Base-by-base conservation (phyloP, 2,888 invertebrate species). In the Dryobota labecula region DNA sequence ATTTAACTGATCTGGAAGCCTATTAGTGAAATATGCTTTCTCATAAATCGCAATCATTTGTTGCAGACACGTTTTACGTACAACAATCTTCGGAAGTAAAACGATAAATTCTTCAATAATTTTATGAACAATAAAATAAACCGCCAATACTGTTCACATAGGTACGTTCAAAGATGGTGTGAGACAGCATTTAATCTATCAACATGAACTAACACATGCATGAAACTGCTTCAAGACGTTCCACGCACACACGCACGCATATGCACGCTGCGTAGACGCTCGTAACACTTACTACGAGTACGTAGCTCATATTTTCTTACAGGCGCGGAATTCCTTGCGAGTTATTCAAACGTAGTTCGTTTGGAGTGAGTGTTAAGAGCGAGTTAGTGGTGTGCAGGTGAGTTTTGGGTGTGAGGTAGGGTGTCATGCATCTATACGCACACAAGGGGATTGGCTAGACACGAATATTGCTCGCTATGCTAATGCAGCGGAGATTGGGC, bases 401-500 rank as follows among this genome's bases (percentile, higher is more conserved):
- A 61, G 69, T 72, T 70, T 51, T 18, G 30, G 9, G 33, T 18
- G 51, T 30, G 41, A 85, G 54, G 86, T 90, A 86, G 41, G 66
- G 70, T 70, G 66, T 45, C 75, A 45, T 80, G 83, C 75, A 82
- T 86, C 79, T 87, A 84, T 87, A 90, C 89, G 84, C 94, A 90
- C 88, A 89, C 90, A 84, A 84, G 87, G 79, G 89, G 89, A 89
- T 90, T 90, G 87, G 89, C 90, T 92, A 94, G 92, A 93, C 92
- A 93, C 91, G 92, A 94, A 95, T 95, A 94, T 95, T 95, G 96
- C 95, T 94, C 92, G 95, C 95, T 94, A 96, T 96, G 96, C 95
- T 96, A 96, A 96, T 96, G 96, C 95, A 92, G 92, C 93, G 92
- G 95, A 96, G 96, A 96, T 96, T 96, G 96, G 96, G 94, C 94